Conservation (phyloP, 2,888 invertebrate genomes). For the Rhogogaster chlorosoma region DNA sequence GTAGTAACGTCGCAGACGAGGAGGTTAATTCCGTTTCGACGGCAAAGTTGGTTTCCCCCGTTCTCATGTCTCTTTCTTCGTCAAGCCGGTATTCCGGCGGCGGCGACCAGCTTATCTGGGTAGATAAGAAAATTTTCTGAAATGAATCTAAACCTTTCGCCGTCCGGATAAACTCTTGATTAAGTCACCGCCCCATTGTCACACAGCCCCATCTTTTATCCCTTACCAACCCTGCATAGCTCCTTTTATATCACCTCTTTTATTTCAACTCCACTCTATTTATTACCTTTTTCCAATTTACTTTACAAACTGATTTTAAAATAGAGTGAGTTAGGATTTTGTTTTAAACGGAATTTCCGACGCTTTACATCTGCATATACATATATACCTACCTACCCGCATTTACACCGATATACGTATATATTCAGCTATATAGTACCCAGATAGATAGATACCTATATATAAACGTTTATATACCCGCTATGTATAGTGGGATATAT, state of each 20-base stretch:
- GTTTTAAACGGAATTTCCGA: slow-evolving; percentile 1
- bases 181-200: slow-evolving; percentile 52
- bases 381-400: not conserved
- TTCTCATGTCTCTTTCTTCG: not conserved
- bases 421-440: not conserved
- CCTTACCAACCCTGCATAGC: not conserved
- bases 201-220: slow-evolving; percentile 41
- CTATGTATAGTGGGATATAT: too few species aligned
- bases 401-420: not conserved
- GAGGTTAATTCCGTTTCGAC: not conserved
- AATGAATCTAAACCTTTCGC: slow-evolving; percentile 47
- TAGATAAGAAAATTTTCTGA: slow-evolving; percentile 53
- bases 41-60: not conserved
- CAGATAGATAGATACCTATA: not conserved
- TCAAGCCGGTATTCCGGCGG: not conserved
- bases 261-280: slow-evolving; percentile 54
- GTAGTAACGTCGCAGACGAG: not conserved
- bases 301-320: slow-evolving; percentile 42
- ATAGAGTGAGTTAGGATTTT: slow-evolving; percentile 38
- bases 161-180: slow-evolving; percentile 52
- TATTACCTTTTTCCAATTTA: slow-evolving; percentile 43
- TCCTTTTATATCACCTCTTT: slow-evolving; percentile 55
- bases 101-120: slow-evolving; percentile 34
- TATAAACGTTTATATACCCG: not conserved
- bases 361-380: not conserved